Evolutionary conservation across 1,140 invertebrate species (phyloP), one percentile per base, ranked within the genome.

Genomic region (Sweltsa coloradensis): DNA sequence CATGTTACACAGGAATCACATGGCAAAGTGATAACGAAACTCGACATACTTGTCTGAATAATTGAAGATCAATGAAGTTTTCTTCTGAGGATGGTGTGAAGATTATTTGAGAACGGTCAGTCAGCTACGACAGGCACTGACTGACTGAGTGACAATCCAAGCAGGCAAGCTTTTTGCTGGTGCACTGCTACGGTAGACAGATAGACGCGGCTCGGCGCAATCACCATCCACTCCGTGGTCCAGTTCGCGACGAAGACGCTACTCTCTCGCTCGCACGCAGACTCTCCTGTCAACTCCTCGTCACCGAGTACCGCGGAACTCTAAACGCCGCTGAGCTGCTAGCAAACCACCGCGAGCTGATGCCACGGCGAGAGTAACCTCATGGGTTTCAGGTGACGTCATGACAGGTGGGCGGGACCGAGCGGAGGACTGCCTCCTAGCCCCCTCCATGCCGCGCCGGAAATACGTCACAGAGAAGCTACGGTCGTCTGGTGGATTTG

Each of bases 361-460:
- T 31, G 41, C 41, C 13, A 45, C 31, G 47, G 53, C 50, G 46
- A 47, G 56, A 59, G 57, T 53, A 57, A 59, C 62, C 59, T 62
- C 57, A 63, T 61, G 60, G 44, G 61, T 60, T 47, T 25, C 41
- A 23, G n/a, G 19, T 49, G 47, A 49, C 47, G 47, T 49, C 47
- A 49, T 63, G 64, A 65, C 62, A 64, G 56, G 60, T 59, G 61
- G 62, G 64, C 41, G 56, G 55, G 31, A 49, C 41, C 34, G 21
- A 19, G 2, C 11, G 24, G 16, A 27, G 40, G 48, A 34, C 49
- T 55, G 36, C 46, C 46, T 27, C 27, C n/a, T 19, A n/a, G 36
- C 36, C 36, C 46, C 46, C 19, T 29, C 23, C 42, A 24, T 14
- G 42, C 24, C 22, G 42, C 21, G 7, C 14, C 34, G 34, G n/a